phyloP scores from a whole-genome alignment of 2,797 vertebrate species.

The Enoplosus armatus region DNA sequence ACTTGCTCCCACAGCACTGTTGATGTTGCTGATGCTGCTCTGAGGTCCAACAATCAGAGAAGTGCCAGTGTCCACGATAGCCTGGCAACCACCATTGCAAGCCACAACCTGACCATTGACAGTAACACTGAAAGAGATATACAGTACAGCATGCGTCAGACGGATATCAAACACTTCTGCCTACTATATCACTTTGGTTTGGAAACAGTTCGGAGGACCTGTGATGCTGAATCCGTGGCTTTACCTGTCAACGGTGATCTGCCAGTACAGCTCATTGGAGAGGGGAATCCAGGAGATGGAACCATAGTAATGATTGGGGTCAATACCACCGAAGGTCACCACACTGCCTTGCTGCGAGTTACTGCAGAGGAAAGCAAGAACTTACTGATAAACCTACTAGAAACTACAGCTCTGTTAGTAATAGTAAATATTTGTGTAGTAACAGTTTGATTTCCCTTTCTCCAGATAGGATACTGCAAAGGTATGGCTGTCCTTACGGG shows the following conservation, averaged over 20 bases:
- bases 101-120: constrained; percentile 66
- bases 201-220: not conserved
- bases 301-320: constrained; percentile 63
- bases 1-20: constrained; percentile 13
- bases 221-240: not conserved
- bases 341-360: constrained; percentile 54
- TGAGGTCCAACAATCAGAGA: constrained; percentile 63
- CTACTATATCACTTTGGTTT: not conserved
- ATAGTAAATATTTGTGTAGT: not conserved
- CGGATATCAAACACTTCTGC: not conserved
- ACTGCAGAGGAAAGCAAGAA: constrained; percentile 31
- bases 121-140: constrained; percentile 50
- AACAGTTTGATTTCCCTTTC: not conserved
- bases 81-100: constrained; percentile 64
- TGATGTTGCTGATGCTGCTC: constrained; percentile 58
- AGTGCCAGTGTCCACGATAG: constrained; percentile 72
- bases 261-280: constrained; percentile 70
- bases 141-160: not conserved
- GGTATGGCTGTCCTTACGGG: constrained; percentile 38
- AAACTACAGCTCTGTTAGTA: not conserved
- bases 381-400: not conserved
- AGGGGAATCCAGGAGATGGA: constrained; percentile 71
- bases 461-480: not conserved
- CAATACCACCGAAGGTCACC: constrained; percentile 69
- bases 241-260: constrained; percentile 73